Evolutionary conservation across 2,888 invertebrate genomes (phyloP).

Genomic region (Acanthopleura granulata): DNA sequence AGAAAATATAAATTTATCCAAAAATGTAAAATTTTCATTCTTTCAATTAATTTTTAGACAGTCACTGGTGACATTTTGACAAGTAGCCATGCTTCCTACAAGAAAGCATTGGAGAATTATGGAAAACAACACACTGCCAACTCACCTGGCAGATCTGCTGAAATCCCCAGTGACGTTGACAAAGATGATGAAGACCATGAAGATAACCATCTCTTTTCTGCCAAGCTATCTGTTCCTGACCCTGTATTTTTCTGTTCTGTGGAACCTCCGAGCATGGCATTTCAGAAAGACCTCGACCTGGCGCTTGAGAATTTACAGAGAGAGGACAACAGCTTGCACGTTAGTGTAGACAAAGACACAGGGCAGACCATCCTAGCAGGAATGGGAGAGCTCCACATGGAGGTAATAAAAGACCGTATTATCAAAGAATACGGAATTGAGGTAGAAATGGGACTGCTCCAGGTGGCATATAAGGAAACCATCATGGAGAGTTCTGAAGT

Average conservation of each 20-base stretch:
- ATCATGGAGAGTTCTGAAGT: slow-evolving; percentile 68
- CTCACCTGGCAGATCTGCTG: slow-evolving; percentile 2
- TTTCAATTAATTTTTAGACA: slow-evolving; percentile 65
- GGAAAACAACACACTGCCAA: slow-evolving; percentile 18
- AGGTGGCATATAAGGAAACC: slow-evolving; percentile 86
- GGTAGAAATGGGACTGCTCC: slow-evolving; percentile 89
- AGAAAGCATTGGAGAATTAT: slow-evolving; percentile 22
- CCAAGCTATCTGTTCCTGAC: slow-evolving; percentile 83
- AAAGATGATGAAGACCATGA: slow-evolving; percentile 24
- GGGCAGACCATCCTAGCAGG: slow-evolving; percentile 85
- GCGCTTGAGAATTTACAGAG: slow-evolving; percentile 85
- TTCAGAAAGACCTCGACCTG: slow-evolving; percentile 82
- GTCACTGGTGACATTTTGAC: slow-evolving; percentile 74
- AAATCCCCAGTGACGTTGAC: not conserved
- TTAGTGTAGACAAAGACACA: slow-evolving; percentile 79
- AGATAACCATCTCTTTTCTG: slow-evolving; percentile 39
- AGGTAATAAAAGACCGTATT: slow-evolving; percentile 90
- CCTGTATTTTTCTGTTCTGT: slow-evolving; percentile 98
- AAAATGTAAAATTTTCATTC: too few relatives aligned
- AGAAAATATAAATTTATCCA: too few relatives aligned
- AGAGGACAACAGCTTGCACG: slow-evolving; percentile 82
- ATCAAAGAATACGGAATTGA: slow-evolving; percentile 90
- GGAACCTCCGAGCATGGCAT: slow-evolving; percentile 87
- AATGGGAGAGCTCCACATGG: slow-evolving; percentile 98
- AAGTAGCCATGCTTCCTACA: slow-evolving; percentile 41